Base-by-base conservation (phyloP, 2,113 vertebrate genomes). In the Eleginops maclovinus region DNA sequence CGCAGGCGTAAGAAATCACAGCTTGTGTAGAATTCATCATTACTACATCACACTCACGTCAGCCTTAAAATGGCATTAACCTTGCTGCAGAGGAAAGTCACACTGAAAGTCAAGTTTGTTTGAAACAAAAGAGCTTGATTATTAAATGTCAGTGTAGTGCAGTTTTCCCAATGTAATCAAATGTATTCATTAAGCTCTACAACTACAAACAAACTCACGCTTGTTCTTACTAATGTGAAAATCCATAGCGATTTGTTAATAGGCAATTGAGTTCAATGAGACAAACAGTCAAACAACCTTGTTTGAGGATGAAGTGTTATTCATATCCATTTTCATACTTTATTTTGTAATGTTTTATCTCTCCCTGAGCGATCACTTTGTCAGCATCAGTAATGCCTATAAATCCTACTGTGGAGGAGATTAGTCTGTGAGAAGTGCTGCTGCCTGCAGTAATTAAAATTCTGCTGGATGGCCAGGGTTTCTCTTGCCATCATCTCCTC, bases 381-480 rank as follows among this genome's bases (percentile, higher is more conserved):
- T 92, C 89, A 87, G 89, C 88, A 91, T 90, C 86, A 80, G 83
- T 89, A 88, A 89, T 89, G 91, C 81, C 81, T 88, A 89, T 91
- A 90, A 91, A 92, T 92, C 89, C 89, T 79, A 87, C 88, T n/a
- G 77, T 87, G 85, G 89, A 88, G 88, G 85, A 91, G 91, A 93
- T 93, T 90, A 93, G 87, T 87, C 68, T 77, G 74, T 12, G 82
- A 89, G 91, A 88, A 90, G 83, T 82, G 85, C 84, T 80, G 86
- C 89, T 74, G 89, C 84, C 88, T 87, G 86, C 89, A 87, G 85
- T 93, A 92, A 93, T 93, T 93, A 93, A 93, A 91, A 92, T 91
- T 89, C 87, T 86, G 89, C 92, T 80, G 88, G 87, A 89, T 87
- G 83, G 87, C 79, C 87, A 67, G 83, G 46, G 86, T 66, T 88